These are phyloP conservation scores for Drosophila ustulata DNA, from an alignment of 2,888 invertebrate species.

Conservation along the genomic window DNA sequence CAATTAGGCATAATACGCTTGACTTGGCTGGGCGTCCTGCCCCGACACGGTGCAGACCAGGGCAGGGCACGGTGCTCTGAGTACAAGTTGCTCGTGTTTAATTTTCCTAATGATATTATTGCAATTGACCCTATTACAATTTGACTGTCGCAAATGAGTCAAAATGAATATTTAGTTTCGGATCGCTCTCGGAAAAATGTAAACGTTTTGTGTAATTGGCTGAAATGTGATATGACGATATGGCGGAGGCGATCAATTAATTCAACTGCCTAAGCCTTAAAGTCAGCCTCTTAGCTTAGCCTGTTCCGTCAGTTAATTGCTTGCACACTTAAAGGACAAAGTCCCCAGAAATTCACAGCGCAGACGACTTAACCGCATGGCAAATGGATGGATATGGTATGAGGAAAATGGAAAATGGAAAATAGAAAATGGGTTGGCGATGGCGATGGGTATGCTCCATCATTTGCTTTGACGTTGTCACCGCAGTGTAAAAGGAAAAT, in stretches of 20 bases:
- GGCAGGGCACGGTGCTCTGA: constrained; percentile 4
- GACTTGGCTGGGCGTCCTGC: constrained; percentile 67
- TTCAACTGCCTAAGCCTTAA: constrained; percentile 59
- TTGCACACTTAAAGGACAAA: constrained; percentile 50
- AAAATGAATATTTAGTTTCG: constrained; percentile 77
- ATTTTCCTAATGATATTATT: constrained; percentile 81
- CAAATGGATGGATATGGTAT: background rate
- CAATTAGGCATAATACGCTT: constrained; percentile 80
- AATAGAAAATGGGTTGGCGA: background rate
- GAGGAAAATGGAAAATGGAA: constrained; percentile 1
- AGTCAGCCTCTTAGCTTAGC: constrained; percentile 43
- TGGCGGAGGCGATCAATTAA: constrained; percentile 66
- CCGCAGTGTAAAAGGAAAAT: constrained; percentile 36
- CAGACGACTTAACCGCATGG: constrained; percentile 11
- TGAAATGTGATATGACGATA: constrained; percentile 72
- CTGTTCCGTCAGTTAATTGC: constrained; percentile 60
- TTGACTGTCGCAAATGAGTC: constrained; percentile 76
- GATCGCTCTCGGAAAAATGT: constrained; percentile 38
- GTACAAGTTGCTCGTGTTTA: constrained; percentile 65
- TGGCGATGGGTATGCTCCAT: constrained; percentile 34
- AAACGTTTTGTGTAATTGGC: constrained; percentile 64
- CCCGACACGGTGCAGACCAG: constrained; percentile 41
- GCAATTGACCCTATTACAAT: constrained; percentile 80
- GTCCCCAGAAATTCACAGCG: constrained; percentile 29
- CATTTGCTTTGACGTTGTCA: constrained; percentile 66